Evolutionary conservation across 1,140 invertebrate genomes (phyloP).

Genomic region (Drosophila ironensis): DNA sequence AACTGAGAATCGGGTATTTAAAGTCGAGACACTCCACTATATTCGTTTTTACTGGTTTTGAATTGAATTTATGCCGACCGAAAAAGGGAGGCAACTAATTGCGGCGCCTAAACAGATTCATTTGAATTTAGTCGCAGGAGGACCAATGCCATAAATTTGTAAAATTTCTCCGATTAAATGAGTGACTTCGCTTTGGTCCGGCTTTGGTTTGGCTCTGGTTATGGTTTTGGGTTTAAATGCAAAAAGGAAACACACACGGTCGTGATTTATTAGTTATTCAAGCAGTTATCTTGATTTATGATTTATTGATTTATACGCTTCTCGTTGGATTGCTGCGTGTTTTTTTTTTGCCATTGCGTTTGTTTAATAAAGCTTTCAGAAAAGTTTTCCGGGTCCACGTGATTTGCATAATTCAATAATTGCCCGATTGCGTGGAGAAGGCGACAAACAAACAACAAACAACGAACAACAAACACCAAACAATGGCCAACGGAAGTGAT

Average conservation of each 20-base stretch:
- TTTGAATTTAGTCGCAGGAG: slow-evolving; percentile 17
- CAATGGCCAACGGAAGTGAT: slow-evolving; percentile 10
- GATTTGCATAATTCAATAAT: slow-evolving; percentile 73
- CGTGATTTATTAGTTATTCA: slow-evolving; percentile 70
- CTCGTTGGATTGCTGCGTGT: slow-evolving; percentile 1
- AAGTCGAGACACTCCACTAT: background rate
- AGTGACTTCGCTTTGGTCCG: slow-evolving; percentile 29
- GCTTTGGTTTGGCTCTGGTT: background rate
- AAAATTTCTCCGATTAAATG: slow-evolving; percentile 38
- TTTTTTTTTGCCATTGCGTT: slow-evolving; percentile 4
- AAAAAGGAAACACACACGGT: slow-evolving; percentile 53
- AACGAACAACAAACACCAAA: slow-evolving; percentile 10
- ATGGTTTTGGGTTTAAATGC: slow-evolving; percentile 15
- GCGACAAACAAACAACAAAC: background rate
- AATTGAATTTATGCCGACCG: slow-evolving; percentile 18
- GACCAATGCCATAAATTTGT: slow-evolving; percentile 26
- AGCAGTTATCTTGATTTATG: slow-evolving; percentile 68
- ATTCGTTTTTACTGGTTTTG: background rate
- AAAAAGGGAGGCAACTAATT: slow-evolving; percentile 33
- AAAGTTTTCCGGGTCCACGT: slow-evolving; percentile 39
- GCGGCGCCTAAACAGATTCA: slow-evolving; percentile 40
- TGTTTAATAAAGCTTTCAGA: slow-evolving; percentile 34
- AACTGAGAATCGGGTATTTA: background rate
- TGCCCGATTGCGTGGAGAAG: slow-evolving; percentile 1
- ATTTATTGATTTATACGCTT: slow-evolving; percentile 61